A percentile compares a stretch with the other conserved stretches of the same genome.
phyloP scores from a whole-genome alignment of 2,888 invertebrate species.

The Galerucella nymphaeae region DNA sequence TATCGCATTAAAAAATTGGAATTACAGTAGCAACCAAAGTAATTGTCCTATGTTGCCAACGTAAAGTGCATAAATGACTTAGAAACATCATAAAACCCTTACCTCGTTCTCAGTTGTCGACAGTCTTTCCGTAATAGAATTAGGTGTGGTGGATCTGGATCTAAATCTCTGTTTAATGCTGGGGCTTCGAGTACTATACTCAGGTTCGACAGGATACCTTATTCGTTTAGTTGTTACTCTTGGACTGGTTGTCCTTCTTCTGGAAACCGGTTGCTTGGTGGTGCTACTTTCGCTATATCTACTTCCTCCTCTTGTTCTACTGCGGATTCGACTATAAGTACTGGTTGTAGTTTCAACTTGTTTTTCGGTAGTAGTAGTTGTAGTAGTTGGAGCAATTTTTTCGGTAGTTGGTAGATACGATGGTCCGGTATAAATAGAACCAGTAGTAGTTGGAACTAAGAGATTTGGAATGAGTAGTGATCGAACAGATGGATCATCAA shows the following conservation, averaged over 20 bases:
- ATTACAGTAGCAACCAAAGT: not conserved
- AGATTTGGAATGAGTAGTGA: conserved; percentile 59
- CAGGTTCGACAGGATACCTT: conserved; percentile 49
- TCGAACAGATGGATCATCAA: conserved; percentile 53
- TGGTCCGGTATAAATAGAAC: conserved; percentile 27
- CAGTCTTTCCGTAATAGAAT: conserved; percentile 47
- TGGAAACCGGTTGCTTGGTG: conserved; percentile 60
- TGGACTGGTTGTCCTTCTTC: conserved; percentile 62
- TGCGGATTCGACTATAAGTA: conserved; percentile 55
- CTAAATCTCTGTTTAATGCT: conserved; percentile 56
- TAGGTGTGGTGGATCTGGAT: conserved; percentile 55
- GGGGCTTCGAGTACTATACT: conserved; percentile 36
- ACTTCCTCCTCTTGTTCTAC: conserved; percentile 67
- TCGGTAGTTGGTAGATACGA: conserved; percentile 43
- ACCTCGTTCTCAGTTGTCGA: conserved; percentile 52
- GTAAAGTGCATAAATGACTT: too few species aligned
- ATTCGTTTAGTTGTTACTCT: conserved; percentile 52
- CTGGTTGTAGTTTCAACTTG: conserved; percentile 61
- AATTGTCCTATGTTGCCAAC: too few species aligned
- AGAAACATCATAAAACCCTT: conserved; percentile 20
- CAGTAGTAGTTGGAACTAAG: conserved; percentile 57
- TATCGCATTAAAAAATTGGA: not conserved
- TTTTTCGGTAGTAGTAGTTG: conserved; percentile 54
- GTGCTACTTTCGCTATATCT: conserved; percentile 63
- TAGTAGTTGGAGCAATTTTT: conserved; percentile 19